Evolutionary conservation across 2,888 invertebrate species (phyloP), one percentile per base, ranked within the genome.

Genomic region (Hofmannophila pseudospretella): DNA sequence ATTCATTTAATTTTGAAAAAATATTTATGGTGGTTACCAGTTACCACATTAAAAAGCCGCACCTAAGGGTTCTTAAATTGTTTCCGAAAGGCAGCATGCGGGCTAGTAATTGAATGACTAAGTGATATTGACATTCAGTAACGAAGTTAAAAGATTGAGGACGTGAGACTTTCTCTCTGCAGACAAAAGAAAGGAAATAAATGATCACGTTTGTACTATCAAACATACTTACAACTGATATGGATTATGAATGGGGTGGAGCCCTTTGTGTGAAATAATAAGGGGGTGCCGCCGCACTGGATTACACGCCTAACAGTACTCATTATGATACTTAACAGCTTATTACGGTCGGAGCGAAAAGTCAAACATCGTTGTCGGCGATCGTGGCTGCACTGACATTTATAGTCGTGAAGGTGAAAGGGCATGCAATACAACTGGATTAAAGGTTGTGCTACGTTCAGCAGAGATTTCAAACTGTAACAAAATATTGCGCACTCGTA

Each of bases 251-350:
- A 58, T 55, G 58, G 77, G 73, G 75, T 65, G 51, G 56, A 49
- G 54, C 64, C 67, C 67, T 66, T 60, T 55, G 43, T 54, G 38
- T 45, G 42, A 44, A 47, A 50, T 52, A 55, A 60, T 62, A 65
- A 51, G 56, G 59, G 74, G 72, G 70, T 59, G 69, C 62, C 44
- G 55, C 64, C 65, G 62, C 65, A 52, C 51, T 51, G 69, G 78
- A 79, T 80, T 79, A 79, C 74, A 76, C 70, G 74, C 66, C 58
- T 68, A 71, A 70, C 67, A 61, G 60, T 74, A 51, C 61, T 67
- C 59, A 71, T 71, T 72, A 68, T 61, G 65, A 57, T 67, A 72
- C 64, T 80, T 71, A 76, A 65, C 72, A 68, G 66, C 70, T 75
- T 75, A 77, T 77, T 76, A 75, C 55, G 59, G 60, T 63, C 45